Evolutionary conservation across 2,888 invertebrate species (phyloP), one percentile per base, ranked within the genome.

Genomic region (Cheilosia impressa): DNA sequence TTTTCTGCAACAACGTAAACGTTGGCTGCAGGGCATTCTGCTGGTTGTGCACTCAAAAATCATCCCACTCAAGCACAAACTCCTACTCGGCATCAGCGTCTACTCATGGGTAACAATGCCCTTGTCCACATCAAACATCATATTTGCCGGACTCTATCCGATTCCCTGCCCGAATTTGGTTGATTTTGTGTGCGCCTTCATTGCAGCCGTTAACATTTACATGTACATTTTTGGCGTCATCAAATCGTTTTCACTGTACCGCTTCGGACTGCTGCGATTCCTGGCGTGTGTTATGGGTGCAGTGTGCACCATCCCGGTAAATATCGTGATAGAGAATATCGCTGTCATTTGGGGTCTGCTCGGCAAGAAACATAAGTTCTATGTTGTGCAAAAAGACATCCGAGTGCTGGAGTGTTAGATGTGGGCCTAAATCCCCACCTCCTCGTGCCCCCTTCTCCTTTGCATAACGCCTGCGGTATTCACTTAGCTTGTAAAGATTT

Each of bases 191-290:
- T 97, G 97, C 93, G 96, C 97, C 73, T 98, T 98, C 91, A 96
- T 97, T 89, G 98, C 96, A 87, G 98, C 97, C 82, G 96, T 98
- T 77, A 98, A 97, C 92, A 96, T 98, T 90, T 99, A 99, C 92
- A 98, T 99, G 98, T 99, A 98, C 92, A 95, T 98, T 87, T 99
- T 98, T 93, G 99, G 99, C 87, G 98, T 98, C n/a, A 95, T 98
- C 68, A 98, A 98, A 92, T 98, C 98, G 72, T 98, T 99, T 91
- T 97, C 97, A 24, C 93, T 98, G 43, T 96, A 97, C 92, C 95
- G 97, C 89, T 96, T 97, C 91, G 98, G 98, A 13, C 93, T 96
- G 82, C 90, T 96, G 50, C 95, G 96, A 91, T 97, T 97, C 91
- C 90, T 95, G 78, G 93, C 97, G 75, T 97, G 97, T 91, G 95